Percentiles rank a stretch among this genome's conserved stretches.
phyloP scores from a whole-genome alignment of 2,888 invertebrate species.

The Cheilosia scutellata region DNA sequence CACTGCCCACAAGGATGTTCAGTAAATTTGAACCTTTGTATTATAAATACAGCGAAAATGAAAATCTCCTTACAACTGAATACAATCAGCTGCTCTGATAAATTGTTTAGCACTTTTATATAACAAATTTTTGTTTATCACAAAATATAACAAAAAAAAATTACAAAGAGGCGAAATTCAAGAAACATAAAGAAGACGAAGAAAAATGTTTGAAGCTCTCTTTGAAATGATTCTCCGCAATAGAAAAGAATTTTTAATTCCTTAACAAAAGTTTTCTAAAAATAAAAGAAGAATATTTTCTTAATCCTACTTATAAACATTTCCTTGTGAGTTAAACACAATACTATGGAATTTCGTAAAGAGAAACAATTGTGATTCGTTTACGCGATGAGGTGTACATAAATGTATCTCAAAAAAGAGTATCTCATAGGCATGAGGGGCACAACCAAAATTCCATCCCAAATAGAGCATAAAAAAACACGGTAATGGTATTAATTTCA shows the following conservation, averaged over 20 bases:
- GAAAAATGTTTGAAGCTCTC: slow-evolving; percentile 4
- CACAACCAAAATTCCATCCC: neutral
- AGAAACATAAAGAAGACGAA: neutral
- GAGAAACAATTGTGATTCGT: slow-evolving; percentile 31
- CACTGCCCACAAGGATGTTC: too few relatives aligned
- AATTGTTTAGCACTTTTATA: slow-evolving; percentile 43
- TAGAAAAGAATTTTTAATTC: slow-evolving; percentile 27
- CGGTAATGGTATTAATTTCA: slow-evolving; percentile 80
- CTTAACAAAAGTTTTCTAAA: slow-evolving; percentile 5
- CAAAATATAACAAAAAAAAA: slow-evolving; percentile 29
- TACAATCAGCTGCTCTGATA: slow-evolving; percentile 13
- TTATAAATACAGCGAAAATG: too few relatives aligned
- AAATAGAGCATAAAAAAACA: slow-evolving; percentile 29
- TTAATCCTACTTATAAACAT: slow-evolving; percentile 62
- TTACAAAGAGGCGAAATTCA: neutral
- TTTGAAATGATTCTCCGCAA: slow-evolving; percentile 16
- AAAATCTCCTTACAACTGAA: neutral
- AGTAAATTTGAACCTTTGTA: too few relatives aligned
- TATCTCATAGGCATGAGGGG: neutral
- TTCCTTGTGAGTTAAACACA: slow-evolving; percentile 16
- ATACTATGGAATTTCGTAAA: slow-evolving; percentile 28
- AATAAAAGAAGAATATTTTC: slow-evolving; percentile 30
- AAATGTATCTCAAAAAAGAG: slow-evolving; percentile 38
- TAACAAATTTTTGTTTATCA: neutral
- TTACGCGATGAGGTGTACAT: slow-evolving; percentile 33